Evolutionary conservation across 2,888 invertebrate species (phyloP).

Genomic region (Galerucella pusilla): DNA sequence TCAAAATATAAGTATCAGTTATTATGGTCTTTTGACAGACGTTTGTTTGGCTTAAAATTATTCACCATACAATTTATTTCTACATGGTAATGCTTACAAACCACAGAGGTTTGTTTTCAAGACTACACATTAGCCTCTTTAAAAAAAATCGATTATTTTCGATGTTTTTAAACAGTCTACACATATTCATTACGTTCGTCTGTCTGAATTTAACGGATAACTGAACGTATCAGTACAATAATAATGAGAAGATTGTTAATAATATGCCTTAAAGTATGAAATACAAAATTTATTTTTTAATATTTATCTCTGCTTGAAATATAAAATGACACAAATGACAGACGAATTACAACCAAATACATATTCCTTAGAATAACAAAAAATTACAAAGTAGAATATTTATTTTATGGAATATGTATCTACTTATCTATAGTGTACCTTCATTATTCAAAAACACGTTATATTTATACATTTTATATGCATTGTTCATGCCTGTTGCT

Average conservation of each 20-base stretch:
- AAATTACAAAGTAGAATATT: no score
- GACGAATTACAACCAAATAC: not conserved
- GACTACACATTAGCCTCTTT: no score
- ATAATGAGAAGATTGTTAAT: not conserved
- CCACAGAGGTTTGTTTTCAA: no score
- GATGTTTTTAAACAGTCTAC: no score
- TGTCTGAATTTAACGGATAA: not conserved
- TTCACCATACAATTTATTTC: not conserved
- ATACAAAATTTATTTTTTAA: not conserved
- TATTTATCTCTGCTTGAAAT: not conserved
- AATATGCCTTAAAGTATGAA: not conserved
- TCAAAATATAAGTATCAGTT: not conserved
- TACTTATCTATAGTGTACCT: no score
- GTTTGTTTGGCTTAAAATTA: not conserved
- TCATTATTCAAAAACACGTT: no score
- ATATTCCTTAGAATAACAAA: not conserved
- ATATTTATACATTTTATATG: constrained; percentile 7
- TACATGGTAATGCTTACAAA: no score
- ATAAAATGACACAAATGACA: not conserved
- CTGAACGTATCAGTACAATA: not conserved
- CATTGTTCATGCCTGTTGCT: constrained; percentile 21
- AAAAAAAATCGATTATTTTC: no score
- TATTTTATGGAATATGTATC: not conserved
- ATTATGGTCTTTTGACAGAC: not conserved
- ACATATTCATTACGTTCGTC: not conserved